Evolutionary conservation across 2,888 invertebrate genomes (phyloP), one percentile per base, ranked within the genome.

Genomic region (Tetropium fuscum): DNA sequence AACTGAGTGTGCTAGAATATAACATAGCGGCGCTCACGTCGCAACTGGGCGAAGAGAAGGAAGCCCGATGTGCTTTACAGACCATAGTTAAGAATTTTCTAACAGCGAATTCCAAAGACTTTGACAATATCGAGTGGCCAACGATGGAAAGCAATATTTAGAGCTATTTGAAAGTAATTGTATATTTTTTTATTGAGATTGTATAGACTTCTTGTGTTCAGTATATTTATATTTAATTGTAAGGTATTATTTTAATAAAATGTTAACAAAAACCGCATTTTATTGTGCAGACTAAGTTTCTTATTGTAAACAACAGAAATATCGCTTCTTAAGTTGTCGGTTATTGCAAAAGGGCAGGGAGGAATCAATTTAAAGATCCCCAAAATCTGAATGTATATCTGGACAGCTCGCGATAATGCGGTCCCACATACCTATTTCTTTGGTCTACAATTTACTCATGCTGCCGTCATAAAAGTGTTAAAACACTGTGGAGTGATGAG

Each of bases 81-180:
- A 60, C 56, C 18, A 71, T 74, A 55, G 67, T 74, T 13, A 74
- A 70, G 68, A 76, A 75, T 53, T 72, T 74, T 68, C 57, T 80
- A 53, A n/a, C n/a, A n/a, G 51, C 61, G 36, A 76, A 72, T 69
- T 69, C 70, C 30, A 79, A 79, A 72, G 81, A 82, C 57, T 67
- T 72, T 53, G 73, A 70, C 40, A 77, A 76, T 48, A 78, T 81
- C 53, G 78, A 81, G 38, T 82, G 81, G 81, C 81, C 81, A 10
- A 66, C 72, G 19, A 69, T 73, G 60, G 74, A 74, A 48, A 74
- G 68, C 57, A 75, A 75, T 64, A 74, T 74, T 67, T 75, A 59
- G 61, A 43, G 47, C 25, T 41, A 43, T 13, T 51, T 38, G 8
- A 19, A 16, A 15, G 13, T n/a, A n/a, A n/a, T n/a, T n/a, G n/a